phyloP scores from a whole-genome alignment of 1,140 invertebrate species.

The Gonioctena quinquepunctata region DNA sequence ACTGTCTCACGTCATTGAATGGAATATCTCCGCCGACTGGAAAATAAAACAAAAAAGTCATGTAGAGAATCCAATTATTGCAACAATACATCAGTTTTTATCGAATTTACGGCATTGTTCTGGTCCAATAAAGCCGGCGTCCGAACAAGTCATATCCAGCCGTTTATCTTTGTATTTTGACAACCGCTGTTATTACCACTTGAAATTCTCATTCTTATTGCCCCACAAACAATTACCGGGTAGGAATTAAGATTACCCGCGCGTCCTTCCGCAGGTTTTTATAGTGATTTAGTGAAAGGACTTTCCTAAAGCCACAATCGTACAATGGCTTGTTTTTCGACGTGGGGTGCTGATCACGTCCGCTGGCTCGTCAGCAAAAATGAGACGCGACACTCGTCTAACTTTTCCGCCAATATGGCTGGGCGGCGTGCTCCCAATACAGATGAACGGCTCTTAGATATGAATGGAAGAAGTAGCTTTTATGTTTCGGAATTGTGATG shows the following conservation, averaged over 20 bases:
- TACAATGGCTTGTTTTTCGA: conserved; percentile 29
- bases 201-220: not conserved
- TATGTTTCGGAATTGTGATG: too few species aligned
- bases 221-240: not conserved
- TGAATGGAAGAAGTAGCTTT: not conserved
- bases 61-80: conserved; percentile 8
- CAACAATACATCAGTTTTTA: conserved; percentile 5
- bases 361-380: conserved; percentile 19
- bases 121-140: not conserved
- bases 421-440: not conserved
- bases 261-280: conserved; percentile 2
- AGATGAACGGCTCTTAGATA: not conserved
- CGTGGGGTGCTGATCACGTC: conserved; percentile 17
- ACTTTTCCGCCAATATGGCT: conserved; percentile 18
- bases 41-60: not conserved
- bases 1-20: too few species aligned
- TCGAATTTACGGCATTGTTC: not conserved
- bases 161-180: not conserved
- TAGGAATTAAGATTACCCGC: not conserved
- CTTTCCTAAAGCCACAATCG: conserved; percentile 26
- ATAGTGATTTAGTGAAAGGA: conserved; percentile 25
- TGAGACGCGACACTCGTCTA: not conserved
- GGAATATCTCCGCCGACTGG: not conserved
- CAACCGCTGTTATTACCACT: not conserved
- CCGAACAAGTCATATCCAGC: not conserved